Evolutionary conservation across 2,888 invertebrate species (phyloP), one percentile per base, ranked within the genome.

Genomic region (Frankliniella intonsa): DNA sequence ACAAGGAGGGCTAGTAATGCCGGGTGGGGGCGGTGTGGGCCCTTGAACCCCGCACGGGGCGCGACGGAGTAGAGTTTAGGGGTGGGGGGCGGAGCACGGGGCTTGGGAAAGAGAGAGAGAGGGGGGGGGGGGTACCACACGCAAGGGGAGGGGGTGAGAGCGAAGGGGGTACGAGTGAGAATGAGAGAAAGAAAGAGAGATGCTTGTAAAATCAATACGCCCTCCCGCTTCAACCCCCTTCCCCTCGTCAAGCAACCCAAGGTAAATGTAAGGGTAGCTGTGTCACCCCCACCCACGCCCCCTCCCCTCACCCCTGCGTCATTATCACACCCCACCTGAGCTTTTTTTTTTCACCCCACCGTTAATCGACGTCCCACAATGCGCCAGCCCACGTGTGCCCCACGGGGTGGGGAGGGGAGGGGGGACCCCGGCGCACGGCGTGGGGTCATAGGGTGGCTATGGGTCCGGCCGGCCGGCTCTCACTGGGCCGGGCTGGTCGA

Each of bases 201-300:
- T 25, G 55, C 55, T 55, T 55, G 69, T 25, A 76, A 76, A 76
- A 76, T 76, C 69, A 76, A 76, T 76, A 76, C 69, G 25, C 22
- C n/a, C 65, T 69, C 55, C 69, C n/a, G 62, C 62, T 14, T 7
- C 11, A 7, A 17, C 14, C 62, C 62, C 62, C 62, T 14, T 17
- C 62, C 69, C 69, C 69, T 11, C 25, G 22, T 76, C 69, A 25
- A 19, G 22, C 69, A 76, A 25, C 69, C 69, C 69, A 76, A 76
- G 69, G 25, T 76, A 76, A 76, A 76, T 76, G 69, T 25, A 76
- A 76, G 69, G 69, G 69, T 22, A 76, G 69, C 69, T 25, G 69
- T 76, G 69, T 12, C 69, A 55, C 19, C 19, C 14, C 55, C 55
- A 55, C 55, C 22, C 69, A 19, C n/a, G 7, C 62, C 62, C 17